Percentiles rank a stretch among this genome's conserved stretches.
These are phyloP conservation scores for Nothocercus nigrocapillus DNA, from an alignment of 2,113 vertebrate genomes.

Conservation along the genomic window DNA sequence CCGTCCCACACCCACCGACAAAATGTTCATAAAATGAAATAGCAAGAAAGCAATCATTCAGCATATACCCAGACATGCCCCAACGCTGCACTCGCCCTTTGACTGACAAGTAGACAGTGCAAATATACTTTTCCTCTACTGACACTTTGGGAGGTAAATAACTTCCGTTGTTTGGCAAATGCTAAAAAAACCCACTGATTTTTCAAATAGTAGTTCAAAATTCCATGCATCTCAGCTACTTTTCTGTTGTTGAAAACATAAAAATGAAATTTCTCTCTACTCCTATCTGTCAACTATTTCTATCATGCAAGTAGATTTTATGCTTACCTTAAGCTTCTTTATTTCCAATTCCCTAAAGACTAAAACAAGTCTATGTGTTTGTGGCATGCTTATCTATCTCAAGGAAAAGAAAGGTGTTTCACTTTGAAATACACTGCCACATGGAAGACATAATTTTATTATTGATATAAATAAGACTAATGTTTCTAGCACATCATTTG, in stretches of 20 bases:
- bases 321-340: not conserved
- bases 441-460: not conserved
- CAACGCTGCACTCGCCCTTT: rapidly evolving
- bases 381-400: not conserved
- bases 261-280: not conserved
- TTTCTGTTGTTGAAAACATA: no score
- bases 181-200: not conserved
- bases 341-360: not conserved
- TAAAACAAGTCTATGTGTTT: not conserved
- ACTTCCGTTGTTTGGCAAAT: rapidly evolving
- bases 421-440: not conserved
- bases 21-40: not conserved
- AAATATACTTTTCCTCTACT: not conserved
- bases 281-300: not conserved
- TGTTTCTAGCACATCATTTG: not conserved
- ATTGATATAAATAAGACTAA: not conserved
- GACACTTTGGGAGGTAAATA: rapidly evolving
- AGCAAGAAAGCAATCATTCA: not conserved
- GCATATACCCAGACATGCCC: not conserved
- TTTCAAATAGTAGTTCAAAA: not conserved
- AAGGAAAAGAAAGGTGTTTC: not conserved
- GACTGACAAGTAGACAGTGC: not conserved
- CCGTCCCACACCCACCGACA: not conserved
- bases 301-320: not conserved
- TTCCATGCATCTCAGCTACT: not conserved